Evolutionary conservation across 2,797 vertebrate species (phyloP).

Genomic region (Paedocypris micromegethes): DNA sequence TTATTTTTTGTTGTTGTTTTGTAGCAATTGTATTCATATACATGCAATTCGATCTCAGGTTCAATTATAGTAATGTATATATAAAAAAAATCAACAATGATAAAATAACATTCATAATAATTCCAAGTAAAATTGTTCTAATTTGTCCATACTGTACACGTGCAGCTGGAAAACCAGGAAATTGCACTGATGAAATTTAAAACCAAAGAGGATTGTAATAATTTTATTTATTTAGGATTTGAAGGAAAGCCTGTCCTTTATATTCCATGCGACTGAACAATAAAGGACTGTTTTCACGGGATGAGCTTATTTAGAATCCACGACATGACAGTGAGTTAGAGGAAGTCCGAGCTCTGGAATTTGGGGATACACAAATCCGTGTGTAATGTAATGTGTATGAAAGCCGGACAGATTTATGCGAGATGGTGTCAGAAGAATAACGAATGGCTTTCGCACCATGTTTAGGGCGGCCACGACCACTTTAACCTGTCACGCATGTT

Average conservation of each 20-base stretch:
- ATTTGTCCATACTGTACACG: too few relatives aligned
- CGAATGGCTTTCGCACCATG: constrained; percentile 22
- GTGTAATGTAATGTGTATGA: not conserved
- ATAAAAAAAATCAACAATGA: too few relatives aligned
- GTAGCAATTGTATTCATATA: too few relatives aligned
- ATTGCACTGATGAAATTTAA: constrained; percentile 53
- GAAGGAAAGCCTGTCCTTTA: constrained; percentile 32
- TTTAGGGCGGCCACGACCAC: not conserved
- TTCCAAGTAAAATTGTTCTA: too few relatives aligned
- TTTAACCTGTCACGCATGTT: constrained; percentile 22
- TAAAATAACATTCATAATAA: too few relatives aligned
- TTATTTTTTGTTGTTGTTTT: too few relatives aligned
- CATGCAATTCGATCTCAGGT: too few relatives aligned
- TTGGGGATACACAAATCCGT: not conserved
- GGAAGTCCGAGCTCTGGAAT: too few relatives aligned
- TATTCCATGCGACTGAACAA: constrained; percentile 34
- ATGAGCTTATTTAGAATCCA: too few relatives aligned
- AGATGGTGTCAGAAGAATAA: constrained; percentile 5
- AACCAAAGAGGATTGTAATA: constrained; percentile 46
- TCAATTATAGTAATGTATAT: too few relatives aligned
- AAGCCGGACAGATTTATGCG: constrained; percentile 1
- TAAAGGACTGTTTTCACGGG: too few relatives aligned
- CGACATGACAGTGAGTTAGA: too few relatives aligned
- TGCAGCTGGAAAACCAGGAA: constrained; percentile 1
- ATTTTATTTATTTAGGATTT: constrained; percentile 11